Percentiles rank a stretch among this genome's conserved stretches.
Conservation (phyloP, 64 coral and sea anemone species). For the Platygyra sinensis region DNA sequence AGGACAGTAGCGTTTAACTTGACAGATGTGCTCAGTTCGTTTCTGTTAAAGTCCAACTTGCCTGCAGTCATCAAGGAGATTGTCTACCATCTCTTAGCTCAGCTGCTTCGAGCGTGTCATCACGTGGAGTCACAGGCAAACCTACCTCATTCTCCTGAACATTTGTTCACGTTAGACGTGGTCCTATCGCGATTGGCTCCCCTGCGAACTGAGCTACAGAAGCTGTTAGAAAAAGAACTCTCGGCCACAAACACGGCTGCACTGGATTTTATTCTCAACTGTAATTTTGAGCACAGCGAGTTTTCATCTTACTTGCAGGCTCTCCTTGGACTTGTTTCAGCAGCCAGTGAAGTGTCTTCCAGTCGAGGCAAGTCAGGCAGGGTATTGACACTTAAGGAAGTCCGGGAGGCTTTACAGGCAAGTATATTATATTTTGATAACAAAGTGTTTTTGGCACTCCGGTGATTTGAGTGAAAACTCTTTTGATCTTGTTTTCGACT, state of each 20-base stretch:
- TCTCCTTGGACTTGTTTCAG: slow-evolving; percentile 78
- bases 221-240: slow-evolving; percentile 92
- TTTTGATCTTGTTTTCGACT: no score
- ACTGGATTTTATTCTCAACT: slow-evolving; percentile 87
- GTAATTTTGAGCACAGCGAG: slow-evolving; percentile 96
- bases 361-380: slow-evolving; percentile 21
- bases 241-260: slow-evolving; percentile 78
- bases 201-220: slow-evolving; percentile 78
- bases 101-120: slow-evolving; percentile 62
- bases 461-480: no score
- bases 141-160: slow-evolving; percentile 8
- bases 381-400: not conserved
- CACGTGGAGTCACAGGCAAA: slow-evolving; percentile 24
- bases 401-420: slow-evolving; percentile 27
- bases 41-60: slow-evolving; percentile 70
- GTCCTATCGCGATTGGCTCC: slow-evolving; percentile 68
- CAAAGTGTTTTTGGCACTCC: no score
- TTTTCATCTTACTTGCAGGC: slow-evolving; percentile 94
- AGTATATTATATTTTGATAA: not conserved
- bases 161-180: slow-evolving; percentile 16
- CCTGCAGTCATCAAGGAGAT: slow-evolving; percentile 78
- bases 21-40: slow-evolving; percentile 57
- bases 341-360: slow-evolving; percentile 60
- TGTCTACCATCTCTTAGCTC: slow-evolving; percentile 76
- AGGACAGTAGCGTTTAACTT: slow-evolving; percentile 42